These are phyloP conservation scores for Argyrosomus regius DNA, from an alignment of 2,797 vertebrate species.

Conservation along the genomic window DNA sequence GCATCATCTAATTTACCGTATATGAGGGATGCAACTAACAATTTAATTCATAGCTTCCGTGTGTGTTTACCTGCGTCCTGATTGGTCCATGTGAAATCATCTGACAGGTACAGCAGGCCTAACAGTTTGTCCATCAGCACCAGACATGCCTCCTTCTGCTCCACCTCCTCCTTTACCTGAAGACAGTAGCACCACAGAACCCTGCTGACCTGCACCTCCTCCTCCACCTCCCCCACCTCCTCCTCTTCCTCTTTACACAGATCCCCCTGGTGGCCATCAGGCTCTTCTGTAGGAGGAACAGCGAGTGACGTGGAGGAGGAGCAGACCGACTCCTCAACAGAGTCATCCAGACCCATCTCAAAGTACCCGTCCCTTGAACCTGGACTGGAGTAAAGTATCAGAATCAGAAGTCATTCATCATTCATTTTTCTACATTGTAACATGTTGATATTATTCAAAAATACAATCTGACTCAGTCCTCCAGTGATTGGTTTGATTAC, in stretches of 20 bases:
- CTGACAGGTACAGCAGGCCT: constrained; percentile 86
- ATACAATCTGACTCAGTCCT: not conserved
- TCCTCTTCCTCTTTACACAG: constrained; percentile 58
- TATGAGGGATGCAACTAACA: rapidly evolving
- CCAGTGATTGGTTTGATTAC: constrained; percentile 35
- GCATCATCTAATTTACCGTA: not conserved
- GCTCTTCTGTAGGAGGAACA: constrained; percentile 52
- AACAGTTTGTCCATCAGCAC: constrained; percentile 87
- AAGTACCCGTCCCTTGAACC: constrained; percentile 93
- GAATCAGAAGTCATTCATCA: not conserved
- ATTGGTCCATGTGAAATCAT: constrained; percentile 74
- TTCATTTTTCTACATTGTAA: not conserved
- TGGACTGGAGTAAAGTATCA: constrained; percentile 43
- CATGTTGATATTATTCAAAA: not conserved
- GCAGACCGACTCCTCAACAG: constrained; percentile 79
- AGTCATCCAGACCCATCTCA: constrained; percentile 93
- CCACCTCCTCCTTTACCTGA: constrained; percentile 84
- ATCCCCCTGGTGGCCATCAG: constrained; percentile 12
- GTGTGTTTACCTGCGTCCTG: constrained; percentile 55
- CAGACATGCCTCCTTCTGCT: constrained; percentile 89
- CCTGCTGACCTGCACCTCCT: constrained; percentile 80
- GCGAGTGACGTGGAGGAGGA: constrained; percentile 64
- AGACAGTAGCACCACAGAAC: constrained; percentile 92
- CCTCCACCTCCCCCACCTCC: constrained; percentile 56
- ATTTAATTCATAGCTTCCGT: not conserved